Evolutionary conservation across 2,113 vertebrate genomes (phyloP).

Genomic region (Erythrocercus mccallii): DNA sequence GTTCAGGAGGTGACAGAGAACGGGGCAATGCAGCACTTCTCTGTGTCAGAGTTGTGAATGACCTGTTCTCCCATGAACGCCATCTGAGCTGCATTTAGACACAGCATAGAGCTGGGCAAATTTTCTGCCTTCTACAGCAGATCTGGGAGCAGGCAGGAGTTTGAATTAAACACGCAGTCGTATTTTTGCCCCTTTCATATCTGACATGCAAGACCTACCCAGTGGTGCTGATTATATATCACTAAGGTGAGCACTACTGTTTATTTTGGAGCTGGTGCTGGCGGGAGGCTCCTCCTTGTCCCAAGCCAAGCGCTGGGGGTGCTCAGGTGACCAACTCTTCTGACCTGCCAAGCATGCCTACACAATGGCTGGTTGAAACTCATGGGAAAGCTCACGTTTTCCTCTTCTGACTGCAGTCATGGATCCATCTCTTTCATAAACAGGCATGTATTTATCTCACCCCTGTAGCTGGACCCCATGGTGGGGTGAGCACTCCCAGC

Average conservation of each 20-base stretch:
- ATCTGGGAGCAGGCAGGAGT: background rate
- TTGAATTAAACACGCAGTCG: background rate
- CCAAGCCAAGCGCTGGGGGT: background rate
- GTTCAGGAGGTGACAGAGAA: background rate
- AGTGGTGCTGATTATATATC: background rate
- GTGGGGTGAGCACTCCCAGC: background rate
- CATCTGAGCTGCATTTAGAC: background rate
- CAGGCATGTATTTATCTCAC: background rate
- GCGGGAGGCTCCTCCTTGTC: background rate
- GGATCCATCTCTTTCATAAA: background rate
- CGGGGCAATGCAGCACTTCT: background rate
- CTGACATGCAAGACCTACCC: background rate
- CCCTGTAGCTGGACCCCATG: background rate
- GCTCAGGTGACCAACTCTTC: background rate
- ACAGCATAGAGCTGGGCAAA: background rate
- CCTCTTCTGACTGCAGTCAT: background rate
- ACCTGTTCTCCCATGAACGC: background rate
- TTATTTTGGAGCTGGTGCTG: background rate
- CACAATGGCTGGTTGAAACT: background rate
- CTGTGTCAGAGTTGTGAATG: background rate
- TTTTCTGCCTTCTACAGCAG: background rate
- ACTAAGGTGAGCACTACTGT: background rate
- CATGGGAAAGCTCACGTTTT: background rate
- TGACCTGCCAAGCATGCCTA: accelerated
- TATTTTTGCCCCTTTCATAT: background rate